Evolutionary conservation across 2,888 invertebrate species (phyloP).

Genomic region (Scotopteryx bipunctaria): DNA sequence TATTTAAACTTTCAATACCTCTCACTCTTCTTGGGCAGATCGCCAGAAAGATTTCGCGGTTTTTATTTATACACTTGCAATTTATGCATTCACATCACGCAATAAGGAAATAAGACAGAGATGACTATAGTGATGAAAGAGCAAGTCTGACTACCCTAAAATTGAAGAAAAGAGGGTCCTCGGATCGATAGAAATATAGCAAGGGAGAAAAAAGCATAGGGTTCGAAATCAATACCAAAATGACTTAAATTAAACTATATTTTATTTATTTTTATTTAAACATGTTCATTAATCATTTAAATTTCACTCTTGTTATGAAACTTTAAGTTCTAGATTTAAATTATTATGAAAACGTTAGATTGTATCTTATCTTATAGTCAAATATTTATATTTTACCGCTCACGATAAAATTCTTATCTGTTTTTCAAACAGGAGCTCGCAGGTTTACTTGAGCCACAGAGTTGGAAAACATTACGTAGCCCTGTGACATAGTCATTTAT

Average conservation of each 20-base stretch:
- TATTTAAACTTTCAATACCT: conserved; percentile 17
- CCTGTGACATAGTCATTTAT: too few species aligned
- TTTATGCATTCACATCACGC: conserved; percentile 14
- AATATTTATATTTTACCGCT: conserved; percentile 7
- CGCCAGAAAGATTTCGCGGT: conserved; percentile 16
- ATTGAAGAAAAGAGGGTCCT: conserved; percentile 6
- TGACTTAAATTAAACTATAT: too few species aligned
- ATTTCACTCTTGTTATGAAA: neutral
- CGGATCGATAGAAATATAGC: conserved; percentile 9
- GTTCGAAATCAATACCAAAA: conserved; percentile 5
- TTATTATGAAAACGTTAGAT: conserved; percentile 1
- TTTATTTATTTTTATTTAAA: too few species aligned
- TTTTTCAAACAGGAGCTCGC: neutral
- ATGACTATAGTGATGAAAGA: conserved; percentile 15
- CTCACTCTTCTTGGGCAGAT: conserved; percentile 23
- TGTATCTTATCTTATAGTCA: conserved; percentile 6
- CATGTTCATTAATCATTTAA: too few species aligned
- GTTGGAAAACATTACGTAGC: too few species aligned
- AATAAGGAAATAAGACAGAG: conserved; percentile 13
- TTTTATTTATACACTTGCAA: conserved; percentile 15
- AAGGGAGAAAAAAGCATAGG: conserved; percentile 7
- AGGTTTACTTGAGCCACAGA: too few species aligned
- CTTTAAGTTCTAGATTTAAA: neutral
- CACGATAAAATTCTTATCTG: conserved; percentile 8
- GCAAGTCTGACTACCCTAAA: conserved; percentile 6